Evolutionary conservation across 2,113 vertebrate species (phyloP).

Genomic region (Erpornis zantholeuca): DNA sequence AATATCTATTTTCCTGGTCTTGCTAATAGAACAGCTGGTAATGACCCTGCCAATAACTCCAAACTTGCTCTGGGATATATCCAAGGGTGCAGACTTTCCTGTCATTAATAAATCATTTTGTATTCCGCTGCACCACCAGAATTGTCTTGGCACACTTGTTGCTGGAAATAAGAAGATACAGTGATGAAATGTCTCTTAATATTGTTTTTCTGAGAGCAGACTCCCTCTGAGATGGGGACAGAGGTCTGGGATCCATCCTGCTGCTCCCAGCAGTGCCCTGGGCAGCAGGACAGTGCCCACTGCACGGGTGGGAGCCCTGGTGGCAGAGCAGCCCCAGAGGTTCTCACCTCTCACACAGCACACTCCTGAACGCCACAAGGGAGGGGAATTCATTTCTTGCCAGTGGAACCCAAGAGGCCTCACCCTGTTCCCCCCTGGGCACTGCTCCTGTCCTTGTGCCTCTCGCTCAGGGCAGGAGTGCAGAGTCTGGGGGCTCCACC

Average conservation of each 20-base stretch:
- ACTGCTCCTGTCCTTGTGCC: background rate
- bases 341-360: fast-evolving
- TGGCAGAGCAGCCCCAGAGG: background rate
- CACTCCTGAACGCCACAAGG: background rate
- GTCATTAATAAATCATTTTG: conserved; percentile 10
- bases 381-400: background rate
- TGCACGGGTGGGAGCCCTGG: fast-evolving
- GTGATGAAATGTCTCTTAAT: background rate
- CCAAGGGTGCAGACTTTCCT: background rate
- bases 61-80: conserved; percentile 17
- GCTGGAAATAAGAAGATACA: background rate
- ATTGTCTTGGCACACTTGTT: background rate
- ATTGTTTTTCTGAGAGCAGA: background rate
- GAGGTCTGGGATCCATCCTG: background rate
- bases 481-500: background rate
- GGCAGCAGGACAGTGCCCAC: background rate
- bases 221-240: too few species aligned
- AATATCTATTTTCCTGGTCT: conserved; percentile 45
- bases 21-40: background rate
- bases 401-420: background rate
- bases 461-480: too few species aligned
- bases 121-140: background rate
- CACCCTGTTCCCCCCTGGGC: too few species aligned
- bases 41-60: conserved; percentile 21
- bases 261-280: background rate